These are phyloP conservation scores for Plotosus lineatus DNA, from an alignment of 2,113 vertebrate species.

Conservation along the genomic window DNA sequence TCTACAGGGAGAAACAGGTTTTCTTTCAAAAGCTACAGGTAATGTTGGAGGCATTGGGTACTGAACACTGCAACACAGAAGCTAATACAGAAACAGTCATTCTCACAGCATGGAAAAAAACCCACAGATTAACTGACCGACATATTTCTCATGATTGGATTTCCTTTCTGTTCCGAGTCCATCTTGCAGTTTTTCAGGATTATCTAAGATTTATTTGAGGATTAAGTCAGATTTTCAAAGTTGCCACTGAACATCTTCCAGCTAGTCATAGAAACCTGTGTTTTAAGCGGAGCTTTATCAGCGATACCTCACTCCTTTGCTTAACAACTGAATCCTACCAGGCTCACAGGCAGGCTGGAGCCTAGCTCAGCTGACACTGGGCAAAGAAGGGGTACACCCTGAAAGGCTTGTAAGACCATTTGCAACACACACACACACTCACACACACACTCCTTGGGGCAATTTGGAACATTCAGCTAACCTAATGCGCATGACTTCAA, in stretches of 20 bases:
- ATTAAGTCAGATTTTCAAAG: not conserved
- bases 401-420: too few species aligned
- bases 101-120: not conserved
- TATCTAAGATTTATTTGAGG: not conserved
- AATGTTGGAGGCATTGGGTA: not conserved
- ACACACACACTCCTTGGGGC: too few species aligned
- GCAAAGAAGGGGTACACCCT: too few species aligned
- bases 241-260: not conserved
- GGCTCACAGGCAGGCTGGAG: too few species aligned
- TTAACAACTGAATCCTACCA: too few species aligned
- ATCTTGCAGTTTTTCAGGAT: not conserved
- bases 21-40: slow-evolving; percentile 17
- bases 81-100: not conserved
- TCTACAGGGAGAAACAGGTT: not conserved
- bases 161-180: not conserved
- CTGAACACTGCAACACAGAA: not conserved
- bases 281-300: not conserved
- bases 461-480: too few species aligned
- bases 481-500: too few species aligned
- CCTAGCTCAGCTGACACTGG: too few species aligned
- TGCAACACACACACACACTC: too few species aligned
- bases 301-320: too few species aligned
- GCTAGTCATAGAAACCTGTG: not conserved
- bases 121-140: not conserved
- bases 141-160: not conserved